Base-by-base conservation (phyloP, 2,113 vertebrate species). In the Cygnus atratus region DNA sequence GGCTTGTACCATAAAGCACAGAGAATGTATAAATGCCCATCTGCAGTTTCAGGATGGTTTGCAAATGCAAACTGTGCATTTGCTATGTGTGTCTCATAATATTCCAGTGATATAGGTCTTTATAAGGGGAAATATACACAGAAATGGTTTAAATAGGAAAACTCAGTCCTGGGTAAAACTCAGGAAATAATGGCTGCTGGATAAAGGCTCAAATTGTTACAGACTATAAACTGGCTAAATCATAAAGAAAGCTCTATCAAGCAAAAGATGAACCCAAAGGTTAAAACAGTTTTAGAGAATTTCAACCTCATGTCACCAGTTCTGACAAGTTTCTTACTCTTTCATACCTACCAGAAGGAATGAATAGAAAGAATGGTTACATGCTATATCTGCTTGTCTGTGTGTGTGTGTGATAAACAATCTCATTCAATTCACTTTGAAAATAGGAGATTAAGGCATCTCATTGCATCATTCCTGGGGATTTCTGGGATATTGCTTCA, bases 241-340 rank as follows among this genome's bases (percentile, higher is more conserved):
- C 65, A n/a, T 14, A 61, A 55, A 67, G 63, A 82, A 59, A 88
- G 79, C 61, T 28, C 8, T 83, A 77, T 88, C 57, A 88, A 76
- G 68, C 26, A 63, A 82, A 93, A 95, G 43, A 59, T 88, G 65
- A 80, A 68, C 88, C 37, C 63, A 93, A 87, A 95, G 44, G 91
- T 76, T 92, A 82, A 94, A 87, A 93, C 79, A 93, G 65, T 88
- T 72, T 73, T 66, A 88, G 44, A 29, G 77, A 95, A 94, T 95
- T 95, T 80, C 65, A 96, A 70, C 67, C 52, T 72, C 1, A 2
- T 54, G n/a, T 92, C 85, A 88, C 10, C 21, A 71, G 83, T 77
- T 81, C 88, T 84, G 58, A 92, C 87, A 96, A 74, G 82, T 79
- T 84, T 80, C 54, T 94, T 91, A 59, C 24, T 39, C 29, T 83